phyloP scores from a whole-genome alignment of 2,888 invertebrate genomes.

The Timema podura region DNA sequence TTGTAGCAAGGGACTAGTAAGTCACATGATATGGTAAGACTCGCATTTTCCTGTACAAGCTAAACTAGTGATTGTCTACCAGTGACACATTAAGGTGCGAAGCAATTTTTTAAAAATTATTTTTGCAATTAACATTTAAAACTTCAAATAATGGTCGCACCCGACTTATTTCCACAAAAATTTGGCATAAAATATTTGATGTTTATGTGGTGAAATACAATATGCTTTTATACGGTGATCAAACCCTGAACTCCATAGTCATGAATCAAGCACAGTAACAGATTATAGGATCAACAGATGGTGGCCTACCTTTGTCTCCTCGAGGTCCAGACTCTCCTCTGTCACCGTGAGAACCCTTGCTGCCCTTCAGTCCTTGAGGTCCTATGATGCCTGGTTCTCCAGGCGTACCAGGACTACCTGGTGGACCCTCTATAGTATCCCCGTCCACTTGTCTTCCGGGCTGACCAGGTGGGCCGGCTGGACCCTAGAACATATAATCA shows the following conservation, averaged over 20 bases:
- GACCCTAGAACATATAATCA: constrained; percentile 22
- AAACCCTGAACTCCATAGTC: not conserved
- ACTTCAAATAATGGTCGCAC: no score
- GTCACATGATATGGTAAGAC: no score
- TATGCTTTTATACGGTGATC: no score
- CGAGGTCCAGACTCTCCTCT: constrained; percentile 40
- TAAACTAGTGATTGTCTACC: no score
- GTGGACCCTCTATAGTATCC: constrained; percentile 36
- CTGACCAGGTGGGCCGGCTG: constrained; percentile 30
- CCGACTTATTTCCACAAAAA: no score
- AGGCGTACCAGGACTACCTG: constrained; percentile 42
- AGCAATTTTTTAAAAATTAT: no score
- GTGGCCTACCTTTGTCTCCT: constrained; percentile 39
- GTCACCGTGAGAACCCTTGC: constrained; percentile 35
- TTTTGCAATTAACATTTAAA: no score
- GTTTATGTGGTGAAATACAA: no score
- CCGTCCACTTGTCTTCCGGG: constrained; percentile 34
- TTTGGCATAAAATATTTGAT: no score
- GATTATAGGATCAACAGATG: not conserved
- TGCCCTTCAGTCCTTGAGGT: constrained; percentile 38
- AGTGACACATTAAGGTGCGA: no score
- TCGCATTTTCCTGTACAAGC: no score
- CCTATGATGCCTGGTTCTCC: constrained; percentile 46
- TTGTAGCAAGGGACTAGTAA: no score
- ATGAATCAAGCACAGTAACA: not conserved